Evolutionary conservation across 2,797 vertebrate species (phyloP).

Genomic region (Macropodus opercularis): DNA sequence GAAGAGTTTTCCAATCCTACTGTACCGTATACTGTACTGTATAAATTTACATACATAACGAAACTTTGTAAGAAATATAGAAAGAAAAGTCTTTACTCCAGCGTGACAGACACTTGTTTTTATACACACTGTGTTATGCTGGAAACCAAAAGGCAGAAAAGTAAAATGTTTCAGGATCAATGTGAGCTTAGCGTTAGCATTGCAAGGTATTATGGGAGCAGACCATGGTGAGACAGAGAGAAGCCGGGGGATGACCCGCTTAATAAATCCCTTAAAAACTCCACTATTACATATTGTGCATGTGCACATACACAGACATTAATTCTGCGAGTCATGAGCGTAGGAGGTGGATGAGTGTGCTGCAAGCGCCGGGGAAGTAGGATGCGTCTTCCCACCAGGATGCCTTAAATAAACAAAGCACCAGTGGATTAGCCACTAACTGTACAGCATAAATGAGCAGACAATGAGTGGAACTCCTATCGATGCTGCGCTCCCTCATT

Average conservation of each 20-base stretch:
- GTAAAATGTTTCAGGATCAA: constrained; percentile 62
- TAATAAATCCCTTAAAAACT: constrained; percentile 71
- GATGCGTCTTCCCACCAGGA: constrained; percentile 6
- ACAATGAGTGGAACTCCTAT: constrained; percentile 22
- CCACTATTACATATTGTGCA: not conserved
- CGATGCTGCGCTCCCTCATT: constrained; percentile 24
- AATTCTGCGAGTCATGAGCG: not conserved
- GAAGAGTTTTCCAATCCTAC: not conserved
- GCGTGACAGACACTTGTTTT: constrained; percentile 3
- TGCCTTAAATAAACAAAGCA: constrained; percentile 37
- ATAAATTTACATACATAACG: no score
- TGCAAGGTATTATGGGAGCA: constrained; percentile 54
- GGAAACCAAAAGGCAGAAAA: constrained; percentile 48
- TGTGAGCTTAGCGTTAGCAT: constrained; percentile 64
- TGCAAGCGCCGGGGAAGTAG: not conserved
- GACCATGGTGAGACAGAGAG: constrained; percentile 46
- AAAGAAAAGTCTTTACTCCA: not conserved
- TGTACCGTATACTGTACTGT: no score
- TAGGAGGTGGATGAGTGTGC: not conserved
- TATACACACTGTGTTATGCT: constrained; percentile 8
- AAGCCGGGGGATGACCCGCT: constrained; percentile 63
- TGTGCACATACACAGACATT: constrained; percentile 6
- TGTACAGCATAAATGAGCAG: constrained; percentile 3
- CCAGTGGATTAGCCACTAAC: constrained; percentile 26
- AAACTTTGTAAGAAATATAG: not conserved